phyloP scores from a whole-genome alignment of 2,888 invertebrate species.

The Patella caerulea region DNA sequence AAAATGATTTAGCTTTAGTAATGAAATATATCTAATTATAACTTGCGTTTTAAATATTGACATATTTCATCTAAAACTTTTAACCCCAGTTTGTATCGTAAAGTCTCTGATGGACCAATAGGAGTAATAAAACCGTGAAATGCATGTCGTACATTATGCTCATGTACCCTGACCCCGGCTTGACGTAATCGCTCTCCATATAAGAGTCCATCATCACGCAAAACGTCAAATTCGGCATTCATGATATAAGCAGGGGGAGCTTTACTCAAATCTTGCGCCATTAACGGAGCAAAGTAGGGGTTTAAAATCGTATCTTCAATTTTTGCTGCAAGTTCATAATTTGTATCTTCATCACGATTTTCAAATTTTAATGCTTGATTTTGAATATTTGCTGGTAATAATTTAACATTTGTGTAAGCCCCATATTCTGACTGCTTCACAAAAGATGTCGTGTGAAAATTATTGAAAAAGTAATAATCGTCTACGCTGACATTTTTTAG shows the following conservation, averaged over 20 bases:
- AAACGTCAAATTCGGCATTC: slow-evolving; percentile 42
- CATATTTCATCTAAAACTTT: neutral
- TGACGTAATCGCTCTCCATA: slow-evolving; percentile 36
- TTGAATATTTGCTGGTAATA: slow-evolving; percentile 53
- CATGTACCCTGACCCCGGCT: slow-evolving; percentile 20
- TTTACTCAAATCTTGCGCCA: slow-evolving; percentile 38
- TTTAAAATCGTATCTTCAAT: slow-evolving; percentile 25
- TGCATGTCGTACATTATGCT: neutral
- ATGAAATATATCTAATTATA: neutral
- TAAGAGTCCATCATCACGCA: slow-evolving; percentile 46
- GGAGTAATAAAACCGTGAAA: neutral
- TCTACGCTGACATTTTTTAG: slow-evolving; percentile 8
- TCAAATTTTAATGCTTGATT: slow-evolving; percentile 23
- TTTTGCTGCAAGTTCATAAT: neutral
- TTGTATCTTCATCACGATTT: slow-evolving; percentile 7
- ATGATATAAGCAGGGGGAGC: slow-evolving; percentile 41
- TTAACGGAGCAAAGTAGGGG: slow-evolving; percentile 40
- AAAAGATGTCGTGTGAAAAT: slow-evolving; percentile 29
- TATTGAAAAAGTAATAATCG: slow-evolving; percentile 17
- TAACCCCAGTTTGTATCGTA: neutral
- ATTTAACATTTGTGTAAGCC: neutral
- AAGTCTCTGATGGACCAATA: neutral
- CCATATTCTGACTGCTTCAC: slow-evolving; percentile 26
- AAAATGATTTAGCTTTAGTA: too few relatives aligned
- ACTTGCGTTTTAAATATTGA: neutral